These are phyloP conservation scores for Rattus norvegicus DNA, from an alignment of 2,113 vertebrate species.

Conservation along the genomic window DNA sequence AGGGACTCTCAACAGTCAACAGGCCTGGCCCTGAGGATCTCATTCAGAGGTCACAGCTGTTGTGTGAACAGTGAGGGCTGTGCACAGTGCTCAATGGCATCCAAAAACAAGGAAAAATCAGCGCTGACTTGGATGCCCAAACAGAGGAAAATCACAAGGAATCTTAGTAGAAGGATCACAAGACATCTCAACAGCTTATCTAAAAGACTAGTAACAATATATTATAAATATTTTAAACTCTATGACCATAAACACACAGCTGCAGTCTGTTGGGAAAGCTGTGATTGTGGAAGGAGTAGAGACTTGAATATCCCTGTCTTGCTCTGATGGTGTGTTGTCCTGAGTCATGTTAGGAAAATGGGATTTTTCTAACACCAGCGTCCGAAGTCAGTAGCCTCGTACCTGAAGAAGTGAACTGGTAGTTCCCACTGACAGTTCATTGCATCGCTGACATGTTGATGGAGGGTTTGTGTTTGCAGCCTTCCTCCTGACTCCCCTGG, in stretches of 20 bases:
- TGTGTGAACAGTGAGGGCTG: too few relatives aligned
- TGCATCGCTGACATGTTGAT: background rate
- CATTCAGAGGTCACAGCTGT: background rate
- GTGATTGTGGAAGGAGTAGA: background rate
- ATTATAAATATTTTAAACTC: background rate
- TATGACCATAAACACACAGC: background rate
- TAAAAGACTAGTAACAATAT: background rate
- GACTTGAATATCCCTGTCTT: background rate
- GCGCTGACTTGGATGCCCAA: background rate
- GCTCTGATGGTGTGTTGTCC: constrained; percentile 24
- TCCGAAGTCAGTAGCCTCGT: background rate
- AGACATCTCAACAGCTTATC: background rate
- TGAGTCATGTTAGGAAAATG: constrained; percentile 23
- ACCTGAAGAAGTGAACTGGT: background rate
- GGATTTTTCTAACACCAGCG: background rate
- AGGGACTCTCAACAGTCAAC: background rate
- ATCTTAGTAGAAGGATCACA: background rate
- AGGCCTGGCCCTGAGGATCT: background rate
- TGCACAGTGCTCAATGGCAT: too few relatives aligned
- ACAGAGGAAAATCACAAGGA: background rate
- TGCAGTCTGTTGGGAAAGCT: background rate
- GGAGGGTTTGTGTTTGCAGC: background rate
- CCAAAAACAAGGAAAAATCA: background rate
- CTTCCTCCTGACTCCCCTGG: background rate
- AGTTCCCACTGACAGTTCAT: background rate